Conservation (phyloP, 2,888 invertebrate genomes). For the Agonopterix arenella region DNA sequence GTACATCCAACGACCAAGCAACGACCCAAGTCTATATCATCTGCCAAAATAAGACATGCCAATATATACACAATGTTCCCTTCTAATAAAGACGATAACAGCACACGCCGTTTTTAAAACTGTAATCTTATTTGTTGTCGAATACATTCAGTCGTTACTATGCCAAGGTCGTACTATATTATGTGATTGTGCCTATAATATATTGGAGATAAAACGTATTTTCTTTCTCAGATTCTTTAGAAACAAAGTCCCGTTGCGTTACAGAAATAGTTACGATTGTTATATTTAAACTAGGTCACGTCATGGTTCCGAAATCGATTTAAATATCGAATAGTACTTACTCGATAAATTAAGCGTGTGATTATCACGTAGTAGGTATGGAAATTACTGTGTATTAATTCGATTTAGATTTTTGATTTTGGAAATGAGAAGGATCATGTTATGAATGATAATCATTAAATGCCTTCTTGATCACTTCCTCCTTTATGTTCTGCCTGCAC, state of each 20-base stretch:
- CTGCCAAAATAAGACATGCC: not conserved
- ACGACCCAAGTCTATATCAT: not conserved
- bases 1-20: not conserved
- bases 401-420: no score
- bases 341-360: no score
- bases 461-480: no score
- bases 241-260: not conserved
- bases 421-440: no score
- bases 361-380: no score
- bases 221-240: constrained; percentile 13
- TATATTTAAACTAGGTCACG: no score
- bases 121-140: constrained; percentile 4
- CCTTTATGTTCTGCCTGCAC: no score
- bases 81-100: not conserved
- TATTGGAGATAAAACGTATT: not conserved
- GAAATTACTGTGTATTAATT: no score
- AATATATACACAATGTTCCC: not conserved
- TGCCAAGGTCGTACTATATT: constrained; percentile 54
- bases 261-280: not conserved
- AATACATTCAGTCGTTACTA: constrained; percentile 28
- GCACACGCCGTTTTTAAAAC: not conserved
- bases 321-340: no score
- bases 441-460: no score
- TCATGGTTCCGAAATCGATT: no score
- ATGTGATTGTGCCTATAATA: constrained; percentile 38